phyloP scores from a whole-genome alignment of 2,113 vertebrate species.

The Calidris pugnax region DNA sequence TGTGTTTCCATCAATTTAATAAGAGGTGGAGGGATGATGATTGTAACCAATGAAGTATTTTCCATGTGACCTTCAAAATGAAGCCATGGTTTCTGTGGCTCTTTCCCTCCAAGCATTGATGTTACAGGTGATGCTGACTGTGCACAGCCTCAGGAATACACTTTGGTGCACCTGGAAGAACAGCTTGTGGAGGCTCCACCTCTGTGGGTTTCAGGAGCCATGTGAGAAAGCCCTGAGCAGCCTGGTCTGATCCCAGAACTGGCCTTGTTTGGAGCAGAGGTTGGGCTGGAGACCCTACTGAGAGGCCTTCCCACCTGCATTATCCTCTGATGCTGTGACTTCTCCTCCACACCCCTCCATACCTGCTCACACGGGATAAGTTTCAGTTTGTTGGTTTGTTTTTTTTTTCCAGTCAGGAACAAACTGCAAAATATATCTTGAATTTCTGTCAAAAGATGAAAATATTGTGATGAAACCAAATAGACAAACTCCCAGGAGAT shows the following conservation, averaged over 20 bases:
- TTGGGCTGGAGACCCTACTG: not conserved
- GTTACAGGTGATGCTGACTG: not conserved
- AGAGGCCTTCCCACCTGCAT: not conserved
- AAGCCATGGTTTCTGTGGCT: not conserved
- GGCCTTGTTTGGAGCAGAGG: not conserved
- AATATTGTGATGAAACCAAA: not conserved
- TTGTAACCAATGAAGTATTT: not conserved
- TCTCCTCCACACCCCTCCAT: not conserved
- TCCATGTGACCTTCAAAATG: not conserved
- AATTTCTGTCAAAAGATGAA: not conserved
- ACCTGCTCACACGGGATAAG: no score
- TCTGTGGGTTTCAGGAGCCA: not conserved
- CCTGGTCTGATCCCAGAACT: not conserved
- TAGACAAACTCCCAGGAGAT: not conserved
- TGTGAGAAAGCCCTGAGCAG: not conserved
- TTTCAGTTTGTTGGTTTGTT: not conserved
- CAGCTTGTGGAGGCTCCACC: not conserved
- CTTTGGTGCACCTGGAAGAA: not conserved
- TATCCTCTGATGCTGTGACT: not conserved
- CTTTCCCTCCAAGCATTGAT: not conserved
- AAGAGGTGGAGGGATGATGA: not conserved
- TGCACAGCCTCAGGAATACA: fast-evolving
- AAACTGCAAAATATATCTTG: not conserved
- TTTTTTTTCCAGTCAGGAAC: not conserved
- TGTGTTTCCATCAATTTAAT: not conserved